These are phyloP conservation scores for Lytechinus variegatus DNA, from an alignment of 35 echinoderm and acorn worm genomes.

Conservation along the genomic window DNA sequence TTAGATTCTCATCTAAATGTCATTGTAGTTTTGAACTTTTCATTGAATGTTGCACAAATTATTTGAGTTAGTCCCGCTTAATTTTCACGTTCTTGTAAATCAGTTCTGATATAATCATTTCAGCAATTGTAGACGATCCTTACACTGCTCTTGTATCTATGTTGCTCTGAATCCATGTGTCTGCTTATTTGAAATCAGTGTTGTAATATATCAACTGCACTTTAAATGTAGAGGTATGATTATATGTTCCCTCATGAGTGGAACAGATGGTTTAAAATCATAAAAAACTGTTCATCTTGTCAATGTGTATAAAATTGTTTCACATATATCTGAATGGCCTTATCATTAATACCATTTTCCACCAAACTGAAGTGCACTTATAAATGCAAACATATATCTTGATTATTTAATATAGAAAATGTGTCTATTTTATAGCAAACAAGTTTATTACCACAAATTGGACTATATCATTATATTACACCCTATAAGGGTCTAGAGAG, in stretches of 20 bases:
- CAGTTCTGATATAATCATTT: background rate
- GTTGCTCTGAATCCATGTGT: background rate
- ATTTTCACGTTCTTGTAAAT: background rate
- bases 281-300: background rate
- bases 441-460: background rate
- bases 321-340: background rate
- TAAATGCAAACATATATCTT: background rate
- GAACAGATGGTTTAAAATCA: background rate
- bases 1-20: background rate
- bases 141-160: background rate
- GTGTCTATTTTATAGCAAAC: background rate
- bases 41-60: background rate
- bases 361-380: background rate
- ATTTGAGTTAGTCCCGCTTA: background rate
- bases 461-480: background rate
- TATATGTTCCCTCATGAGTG: background rate
- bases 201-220: background rate
- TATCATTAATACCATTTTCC: background rate
- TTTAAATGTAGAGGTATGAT: background rate
- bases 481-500: background rate
- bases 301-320: background rate
- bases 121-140: background rate
- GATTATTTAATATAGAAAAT: slow-evolving; percentile 15
- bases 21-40: background rate
- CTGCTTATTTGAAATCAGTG: background rate